Evolutionary conservation across 2,113 vertebrate genomes (phyloP), one percentile per base, ranked within the genome.

Genomic region (Salvelinus fontinalis): DNA sequence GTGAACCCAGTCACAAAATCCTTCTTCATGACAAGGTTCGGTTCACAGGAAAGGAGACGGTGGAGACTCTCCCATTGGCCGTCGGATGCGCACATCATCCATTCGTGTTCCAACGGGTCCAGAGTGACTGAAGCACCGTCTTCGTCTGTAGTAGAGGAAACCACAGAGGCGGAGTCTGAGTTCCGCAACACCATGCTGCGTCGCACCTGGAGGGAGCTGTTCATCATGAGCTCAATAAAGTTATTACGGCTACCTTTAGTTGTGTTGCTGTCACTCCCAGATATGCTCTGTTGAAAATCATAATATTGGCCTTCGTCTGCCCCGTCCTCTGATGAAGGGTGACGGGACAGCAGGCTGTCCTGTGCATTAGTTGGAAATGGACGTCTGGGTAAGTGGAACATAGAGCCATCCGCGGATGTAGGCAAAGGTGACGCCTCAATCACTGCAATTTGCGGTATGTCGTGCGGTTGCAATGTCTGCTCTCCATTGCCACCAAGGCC

Each of bases 1-100:
- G 94, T 96, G 89, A 97, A 98, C 1, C 97, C 97, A 0, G 96
- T 97, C 75, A 99, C 90, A 31, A 98, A 98, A 78, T 99, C 97
- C 71, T 92, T 92, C 83, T 93, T 95, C 70, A 90, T 81, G 0
- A 97, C 65, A 4, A 98, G 91, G 29, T 88, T 73, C 0, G 96
- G 96, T 0, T 97, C 97, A 0, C 84, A 73, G 39, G 51, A 16
- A 3, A 99, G 93, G 67, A 99, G 83, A 4, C 75, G 85, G 13
- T 87, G 88, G 49, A 99, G 81, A 84, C 86, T 88, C 78, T 84
- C 93, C 97, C 97, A 98, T 44, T 94, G 88, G 0, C 93, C 95
- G 6, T 96, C 95, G 0, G 96, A 94, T 0, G 96, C 93, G 0
- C 94, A 94, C 73, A 99, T 84, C 97, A 98, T 98, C 97, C 97